These are phyloP conservation scores for Monopterus albus DNA, from an alignment of 2,113 vertebrate species.

Conservation along the genomic window DNA sequence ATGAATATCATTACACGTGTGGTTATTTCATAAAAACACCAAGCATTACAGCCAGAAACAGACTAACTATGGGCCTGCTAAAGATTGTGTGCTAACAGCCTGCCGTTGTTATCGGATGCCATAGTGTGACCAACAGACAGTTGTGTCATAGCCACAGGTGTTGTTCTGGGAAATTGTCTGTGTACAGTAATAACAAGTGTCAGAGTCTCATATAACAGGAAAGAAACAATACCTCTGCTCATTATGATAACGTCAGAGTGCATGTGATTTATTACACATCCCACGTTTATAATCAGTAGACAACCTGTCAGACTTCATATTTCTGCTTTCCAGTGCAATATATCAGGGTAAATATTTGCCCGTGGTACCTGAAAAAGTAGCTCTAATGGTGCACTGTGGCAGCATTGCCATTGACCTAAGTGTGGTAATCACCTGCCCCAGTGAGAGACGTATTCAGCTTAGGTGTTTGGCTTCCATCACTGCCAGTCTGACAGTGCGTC, in stretches of 20 bases:
- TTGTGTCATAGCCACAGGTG: conserved; percentile 1
- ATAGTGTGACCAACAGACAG: background rate
- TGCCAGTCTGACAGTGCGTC: no score
- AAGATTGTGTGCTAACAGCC: background rate
- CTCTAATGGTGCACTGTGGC: background rate
- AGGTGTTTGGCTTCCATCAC: no score
- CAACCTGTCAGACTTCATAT: background rate
- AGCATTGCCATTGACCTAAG: no score
- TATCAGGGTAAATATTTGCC: conserved; percentile 7
- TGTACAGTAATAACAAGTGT: conserved; percentile 22
- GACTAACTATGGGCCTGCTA: background rate
- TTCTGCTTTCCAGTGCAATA: conserved; percentile 37
- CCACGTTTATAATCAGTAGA: conserved; percentile 19
- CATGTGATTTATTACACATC: conserved; percentile 10
- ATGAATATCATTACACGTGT: conserved; percentile 4
- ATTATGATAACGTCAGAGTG: conserved; percentile 13
- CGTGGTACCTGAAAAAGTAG: background rate
- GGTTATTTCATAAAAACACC: conserved; percentile 17
- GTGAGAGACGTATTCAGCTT: no score
- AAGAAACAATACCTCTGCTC: conserved; percentile 6
- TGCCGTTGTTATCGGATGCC: background rate
- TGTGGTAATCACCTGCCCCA: no score
- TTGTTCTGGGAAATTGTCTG: background rate
- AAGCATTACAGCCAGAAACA: background rate
- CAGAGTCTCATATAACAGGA: conserved; percentile 1